phyloP scores from a whole-genome alignment of 1,140 invertebrate species.

The Kradibia gibbosae region DNA sequence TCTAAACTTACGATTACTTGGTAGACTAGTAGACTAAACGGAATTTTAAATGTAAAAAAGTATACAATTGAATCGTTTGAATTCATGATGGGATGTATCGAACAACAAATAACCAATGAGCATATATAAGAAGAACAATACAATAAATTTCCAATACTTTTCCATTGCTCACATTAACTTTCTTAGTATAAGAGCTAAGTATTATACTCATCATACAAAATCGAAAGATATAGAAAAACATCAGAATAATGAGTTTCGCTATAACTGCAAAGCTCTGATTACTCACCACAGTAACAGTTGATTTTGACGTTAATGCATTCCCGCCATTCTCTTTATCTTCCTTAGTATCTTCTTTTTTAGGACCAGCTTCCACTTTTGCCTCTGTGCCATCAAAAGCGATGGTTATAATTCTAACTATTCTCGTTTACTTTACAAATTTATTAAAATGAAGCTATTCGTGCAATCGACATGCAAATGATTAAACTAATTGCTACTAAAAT shows the following conservation, averaged over 20 bases:
- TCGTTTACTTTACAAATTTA: conserved; percentile 61
- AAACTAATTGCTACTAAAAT: conserved; percentile 16
- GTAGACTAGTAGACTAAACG: conserved; percentile 27
- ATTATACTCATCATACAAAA: conserved; percentile 7
- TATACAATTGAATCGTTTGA: conserved; percentile 2
- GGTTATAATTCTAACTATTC: conserved; percentile 68
- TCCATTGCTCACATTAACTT: background rate
- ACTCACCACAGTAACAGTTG: conserved; percentile 68
- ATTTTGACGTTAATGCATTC: conserved; percentile 60
- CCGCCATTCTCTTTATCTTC: conserved; percentile 71
- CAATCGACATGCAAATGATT: conserved; percentile 59
- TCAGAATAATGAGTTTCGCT: conserved; percentile 34
- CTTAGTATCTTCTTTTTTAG: conserved; percentile 69
- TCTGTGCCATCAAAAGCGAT: conserved; percentile 70
- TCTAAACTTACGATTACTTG: background rate
- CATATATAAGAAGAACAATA: conserved; percentile 29
- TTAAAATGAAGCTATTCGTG: conserved; percentile 52
- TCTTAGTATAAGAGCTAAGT: background rate
- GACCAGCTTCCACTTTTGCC: conserved; percentile 66
- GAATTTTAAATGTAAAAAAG: conserved; percentile 22
- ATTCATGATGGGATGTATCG: conserved; percentile 7
- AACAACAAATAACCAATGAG: conserved; percentile 9
- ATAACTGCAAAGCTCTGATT: conserved; percentile 51
- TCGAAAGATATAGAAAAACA: conserved; percentile 36
- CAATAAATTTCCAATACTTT: conserved; percentile 29